phyloP scores from a whole-genome alignment of 2,797 vertebrate genomes.

The Hyperoplus lanceolatus region DNA sequence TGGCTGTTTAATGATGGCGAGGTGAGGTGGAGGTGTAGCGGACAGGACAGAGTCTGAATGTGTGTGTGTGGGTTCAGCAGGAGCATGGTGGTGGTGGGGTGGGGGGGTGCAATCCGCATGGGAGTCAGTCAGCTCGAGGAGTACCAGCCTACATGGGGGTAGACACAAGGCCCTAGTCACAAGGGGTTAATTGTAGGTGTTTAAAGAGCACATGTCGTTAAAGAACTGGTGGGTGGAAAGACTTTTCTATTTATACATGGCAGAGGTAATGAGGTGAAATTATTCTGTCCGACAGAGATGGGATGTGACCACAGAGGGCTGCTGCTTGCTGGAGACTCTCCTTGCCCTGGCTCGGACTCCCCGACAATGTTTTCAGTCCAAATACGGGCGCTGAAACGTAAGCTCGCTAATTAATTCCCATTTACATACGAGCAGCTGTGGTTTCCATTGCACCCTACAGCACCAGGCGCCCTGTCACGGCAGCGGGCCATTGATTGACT shows the following conservation, averaged over 20 bases:
- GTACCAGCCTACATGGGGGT: conserved; percentile 60
- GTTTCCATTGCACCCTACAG: conserved; percentile 75
- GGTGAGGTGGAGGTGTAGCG: conserved; percentile 65
- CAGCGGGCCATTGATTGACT: conserved; percentile 77
- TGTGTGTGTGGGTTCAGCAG: conserved; percentile 56
- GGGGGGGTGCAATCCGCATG: conserved; percentile 59
- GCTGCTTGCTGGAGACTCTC: conserved; percentile 70
- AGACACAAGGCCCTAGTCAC: conserved; percentile 84
- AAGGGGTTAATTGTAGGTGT: conserved; percentile 88
- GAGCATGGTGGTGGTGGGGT: conserved; percentile 31
- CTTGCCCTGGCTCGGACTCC: conserved; percentile 65
- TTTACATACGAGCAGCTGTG: conserved; percentile 83
- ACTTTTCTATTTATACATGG: conserved; percentile 83
- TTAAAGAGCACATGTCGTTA: conserved; percentile 85
- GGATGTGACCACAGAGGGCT: conserved; percentile 81
- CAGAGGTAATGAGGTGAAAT: conserved; percentile 86
- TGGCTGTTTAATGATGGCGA: conserved; percentile 76
- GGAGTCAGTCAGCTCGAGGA: conserved; percentile 48
- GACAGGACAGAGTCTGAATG: conserved; percentile 64
- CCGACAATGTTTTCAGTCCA: conserved; percentile 85
- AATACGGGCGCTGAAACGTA: conserved; percentile 80
- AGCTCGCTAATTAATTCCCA: conserved; percentile 84
- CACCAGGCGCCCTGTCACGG: conserved; percentile 72
- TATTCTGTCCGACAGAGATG: conserved; percentile 84
- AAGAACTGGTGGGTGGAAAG: conserved; percentile 81